Conservation (phyloP, 2,888 invertebrate genomes). For the Hesperia comma region DNA sequence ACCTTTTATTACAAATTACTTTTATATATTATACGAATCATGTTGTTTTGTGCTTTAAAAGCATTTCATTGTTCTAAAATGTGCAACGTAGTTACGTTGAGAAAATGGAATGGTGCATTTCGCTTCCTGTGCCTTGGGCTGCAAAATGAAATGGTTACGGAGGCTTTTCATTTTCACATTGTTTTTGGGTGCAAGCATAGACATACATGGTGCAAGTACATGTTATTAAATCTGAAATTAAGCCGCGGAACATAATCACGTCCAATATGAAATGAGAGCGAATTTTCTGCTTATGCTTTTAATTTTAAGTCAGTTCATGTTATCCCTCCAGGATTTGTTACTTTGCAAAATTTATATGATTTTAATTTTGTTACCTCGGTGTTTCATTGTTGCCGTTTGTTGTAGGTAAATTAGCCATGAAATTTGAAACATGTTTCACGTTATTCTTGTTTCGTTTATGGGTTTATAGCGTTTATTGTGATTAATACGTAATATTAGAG, state of each 20-base stretch:
- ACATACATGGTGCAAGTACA: conserved; percentile 34
- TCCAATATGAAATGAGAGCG: conserved; percentile 28
- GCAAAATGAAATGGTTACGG: conserved; percentile 70
- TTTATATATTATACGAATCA: conserved; percentile 66
- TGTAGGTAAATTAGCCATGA: neutral
- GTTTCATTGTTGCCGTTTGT: neutral
- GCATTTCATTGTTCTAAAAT: conserved; percentile 80
- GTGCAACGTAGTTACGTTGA: conserved; percentile 72
- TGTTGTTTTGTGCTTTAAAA: conserved; percentile 78
- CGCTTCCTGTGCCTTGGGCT: conserved; percentile 75
- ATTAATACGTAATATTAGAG: too few species aligned
- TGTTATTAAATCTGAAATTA: conserved; percentile 36
- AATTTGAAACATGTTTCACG: neutral
- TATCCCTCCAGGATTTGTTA: conserved; percentile 9
- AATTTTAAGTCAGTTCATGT: conserved; percentile 17
- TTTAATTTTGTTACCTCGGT: neutral
- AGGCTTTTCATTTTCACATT: conserved; percentile 50
- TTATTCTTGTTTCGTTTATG: neutral
- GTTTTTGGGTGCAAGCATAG: conserved; percentile 36
- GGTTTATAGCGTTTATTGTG: neutral
- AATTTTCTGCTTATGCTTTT: conserved; percentile 26
- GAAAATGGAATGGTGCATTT: conserved; percentile 78
- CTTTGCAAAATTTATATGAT: neutral
- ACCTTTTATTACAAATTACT: conserved; percentile 54
- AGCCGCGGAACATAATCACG: conserved; percentile 42